Base-by-base conservation (phyloP, 2,797 vertebrate species). In the Phrynocephalus guinanensis region DNA sequence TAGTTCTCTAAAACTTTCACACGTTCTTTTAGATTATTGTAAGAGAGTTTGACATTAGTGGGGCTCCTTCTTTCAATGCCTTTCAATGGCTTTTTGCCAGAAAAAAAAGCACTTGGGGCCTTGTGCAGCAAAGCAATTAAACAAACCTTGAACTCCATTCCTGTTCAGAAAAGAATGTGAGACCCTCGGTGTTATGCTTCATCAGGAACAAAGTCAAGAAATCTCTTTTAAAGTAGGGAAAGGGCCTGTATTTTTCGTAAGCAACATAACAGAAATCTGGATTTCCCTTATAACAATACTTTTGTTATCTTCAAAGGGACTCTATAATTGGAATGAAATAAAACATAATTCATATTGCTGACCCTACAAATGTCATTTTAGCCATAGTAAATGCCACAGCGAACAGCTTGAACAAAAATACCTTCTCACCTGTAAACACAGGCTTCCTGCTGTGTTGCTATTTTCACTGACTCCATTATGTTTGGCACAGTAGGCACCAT, bases 391-490 rank as follows among this genome's bases (percentile, higher is more conserved):
- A 52, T 3, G 3, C 13, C 85, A 52, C 2, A 86, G 9, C 88
- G 90, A 88, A 89, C 56, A 85, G 84, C 88, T 76, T 11, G n/a
- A 86, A 90, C 0, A 86, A 68, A 76, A 52, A 66, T 77, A 2
- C 0, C 1, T 73, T 88, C 18, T 73, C 67, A 38, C 6, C n/a
- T 91, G 86, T 91, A 86, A 89, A 84, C 80, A 80, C 3, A 87
- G 1, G 26, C 82, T 52, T 82, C 22, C 33, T 24, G 90, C 84
- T 88, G 72, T 90, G 88, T 88, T n/a, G 78, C 10, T 84, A 78
- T 33, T 1, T 44, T 15, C 10, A 84, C 84, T 90, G 88, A 92
- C 92, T 90, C 87, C 82, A 72, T 72, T 79, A 1, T 48, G 15
- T 82, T 92, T 50, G 63, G 30, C 80, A 86, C 86, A 78, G 20